Percentiles rank a stretch among this genome's conserved stretches.
Conservation (phyloP, 2,888 invertebrate genomes). For the Rhamnusium bicolor region DNA sequence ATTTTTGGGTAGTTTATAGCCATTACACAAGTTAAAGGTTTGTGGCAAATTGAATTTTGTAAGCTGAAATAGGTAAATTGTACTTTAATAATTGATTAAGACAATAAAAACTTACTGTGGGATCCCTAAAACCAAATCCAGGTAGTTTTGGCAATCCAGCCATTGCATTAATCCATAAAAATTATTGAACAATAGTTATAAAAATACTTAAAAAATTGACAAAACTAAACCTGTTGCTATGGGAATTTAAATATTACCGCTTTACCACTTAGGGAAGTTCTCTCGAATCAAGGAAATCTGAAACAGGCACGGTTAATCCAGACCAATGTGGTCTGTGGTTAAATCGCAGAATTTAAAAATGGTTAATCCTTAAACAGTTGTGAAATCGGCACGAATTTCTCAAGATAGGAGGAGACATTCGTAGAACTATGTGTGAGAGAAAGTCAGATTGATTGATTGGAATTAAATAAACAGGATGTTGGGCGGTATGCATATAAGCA, state of each 20-base stretch:
- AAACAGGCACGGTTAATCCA: neutral
- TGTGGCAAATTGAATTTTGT: conserved; percentile 76
- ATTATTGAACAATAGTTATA: conserved; percentile 45
- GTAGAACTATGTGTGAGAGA: no score
- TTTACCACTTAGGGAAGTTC: neutral
- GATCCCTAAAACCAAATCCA: conserved; percentile 79
- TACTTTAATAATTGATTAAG: neutral
- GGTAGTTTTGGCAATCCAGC: conserved; percentile 80
- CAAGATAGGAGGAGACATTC: no score
- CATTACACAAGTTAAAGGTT: conserved; percentile 79
- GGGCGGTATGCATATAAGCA: no score
- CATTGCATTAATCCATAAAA: conserved; percentile 54
- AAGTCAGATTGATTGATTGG: no score
- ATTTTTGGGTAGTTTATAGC: conserved; percentile 77
- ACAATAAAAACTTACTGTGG: conserved; percentile 71
- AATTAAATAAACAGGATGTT: no score
- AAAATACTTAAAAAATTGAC: conserved; percentile 24
- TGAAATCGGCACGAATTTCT: no score
- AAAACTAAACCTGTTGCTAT: conserved; percentile 20
- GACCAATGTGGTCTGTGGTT: no score
- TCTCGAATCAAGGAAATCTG: neutral
- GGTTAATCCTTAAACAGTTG: no score
- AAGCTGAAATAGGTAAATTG: conserved; percentile 62
- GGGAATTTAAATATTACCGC: conserved; percentile 11
- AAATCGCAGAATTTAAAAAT: no score